Percentiles rank a stretch among this genome's conserved stretches.
phyloP scores from a whole-genome alignment of 2,797 vertebrate genomes.

The Rhynchonycteris naso region DNA sequence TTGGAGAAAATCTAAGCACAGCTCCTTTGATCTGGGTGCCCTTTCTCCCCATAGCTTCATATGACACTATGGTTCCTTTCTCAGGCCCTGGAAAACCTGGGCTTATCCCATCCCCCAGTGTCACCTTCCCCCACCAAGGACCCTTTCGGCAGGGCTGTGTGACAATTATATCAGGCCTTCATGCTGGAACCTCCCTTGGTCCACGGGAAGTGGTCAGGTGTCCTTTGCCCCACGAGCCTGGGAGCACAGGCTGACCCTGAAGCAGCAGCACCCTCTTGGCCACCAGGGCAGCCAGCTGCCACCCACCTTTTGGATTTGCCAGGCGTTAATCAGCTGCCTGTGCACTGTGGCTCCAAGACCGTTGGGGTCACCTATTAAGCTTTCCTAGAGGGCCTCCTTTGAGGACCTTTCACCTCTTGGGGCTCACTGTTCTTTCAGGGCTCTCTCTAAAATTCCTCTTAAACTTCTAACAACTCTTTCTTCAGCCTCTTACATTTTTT shows the following conservation, averaged over 20 bases:
- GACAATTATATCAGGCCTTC: neutral
- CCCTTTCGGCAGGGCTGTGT: neutral
- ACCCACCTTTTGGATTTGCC: neutral
- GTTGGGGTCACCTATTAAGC: neutral
- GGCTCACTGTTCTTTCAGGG: neutral
- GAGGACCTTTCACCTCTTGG: neutral
- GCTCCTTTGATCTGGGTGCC: neutral
- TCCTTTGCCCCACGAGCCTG: neutral
- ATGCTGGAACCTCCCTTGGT: neutral
- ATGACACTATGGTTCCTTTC: neutral
- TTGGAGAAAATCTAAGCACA: neutral
- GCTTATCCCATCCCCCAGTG: neutral
- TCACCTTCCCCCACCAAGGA: neutral
- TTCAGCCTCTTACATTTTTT: neutral
- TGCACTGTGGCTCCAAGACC: neutral
- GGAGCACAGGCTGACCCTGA: neutral
- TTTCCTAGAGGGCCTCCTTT: neutral
- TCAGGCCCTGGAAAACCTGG: neutral
- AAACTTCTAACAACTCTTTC: neutral
- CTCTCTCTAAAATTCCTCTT: neutral
- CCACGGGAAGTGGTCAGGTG: neutral
- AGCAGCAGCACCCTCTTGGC: neutral
- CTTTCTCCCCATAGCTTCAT: neutral
- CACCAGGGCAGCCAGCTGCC: neutral
- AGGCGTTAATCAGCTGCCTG: neutral